Percentiles rank a stretch among this genome's conserved stretches.
These are phyloP conservation scores for Drosophila pachea DNA, from an alignment of 1,140 invertebrate species.

Conservation along the genomic window DNA sequence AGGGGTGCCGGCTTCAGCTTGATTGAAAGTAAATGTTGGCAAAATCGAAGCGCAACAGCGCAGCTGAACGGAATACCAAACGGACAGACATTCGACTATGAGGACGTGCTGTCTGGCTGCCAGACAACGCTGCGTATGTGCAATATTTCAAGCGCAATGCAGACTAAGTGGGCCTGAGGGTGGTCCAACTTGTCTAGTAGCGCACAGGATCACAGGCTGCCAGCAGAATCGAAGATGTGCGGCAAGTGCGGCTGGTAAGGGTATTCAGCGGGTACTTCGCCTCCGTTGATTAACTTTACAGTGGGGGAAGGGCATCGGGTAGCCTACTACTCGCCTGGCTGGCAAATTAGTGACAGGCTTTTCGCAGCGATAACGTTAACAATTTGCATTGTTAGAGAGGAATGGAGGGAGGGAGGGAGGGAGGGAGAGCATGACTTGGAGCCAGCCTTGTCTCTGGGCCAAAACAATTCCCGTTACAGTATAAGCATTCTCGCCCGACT, in stretches of 20 bases:
- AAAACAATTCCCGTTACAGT: no score
- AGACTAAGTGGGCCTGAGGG: constrained; percentile 42
- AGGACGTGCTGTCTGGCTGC: neutral
- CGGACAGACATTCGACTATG: neutral
- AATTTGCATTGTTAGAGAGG: constrained; percentile 26
- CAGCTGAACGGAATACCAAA: constrained; percentile 3
- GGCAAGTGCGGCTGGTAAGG: neutral
- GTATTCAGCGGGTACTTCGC: no score
- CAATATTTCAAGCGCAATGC: constrained; percentile 51
- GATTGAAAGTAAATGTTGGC: constrained; percentile 56
- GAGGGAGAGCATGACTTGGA: no score
- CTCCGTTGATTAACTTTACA: no score
- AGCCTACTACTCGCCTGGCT: constrained; percentile 26
- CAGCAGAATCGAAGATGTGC: constrained; percentile 26
- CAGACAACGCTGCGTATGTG: constrained; percentile 49
- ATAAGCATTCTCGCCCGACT: no score
- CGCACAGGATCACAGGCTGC: no score
- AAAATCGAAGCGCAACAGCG: constrained; percentile 27
- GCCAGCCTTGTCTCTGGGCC: no score
- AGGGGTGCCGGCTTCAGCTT: constrained; percentile 21
- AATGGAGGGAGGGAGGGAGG: neutral
- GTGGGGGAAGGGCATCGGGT: neutral
- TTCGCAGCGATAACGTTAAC: constrained; percentile 32
- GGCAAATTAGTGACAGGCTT: constrained; percentile 64
- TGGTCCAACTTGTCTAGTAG: no score